Evolutionary conservation across 2,797 vertebrate genomes (phyloP).

Genomic region (Sebastes miniatus): DNA sequence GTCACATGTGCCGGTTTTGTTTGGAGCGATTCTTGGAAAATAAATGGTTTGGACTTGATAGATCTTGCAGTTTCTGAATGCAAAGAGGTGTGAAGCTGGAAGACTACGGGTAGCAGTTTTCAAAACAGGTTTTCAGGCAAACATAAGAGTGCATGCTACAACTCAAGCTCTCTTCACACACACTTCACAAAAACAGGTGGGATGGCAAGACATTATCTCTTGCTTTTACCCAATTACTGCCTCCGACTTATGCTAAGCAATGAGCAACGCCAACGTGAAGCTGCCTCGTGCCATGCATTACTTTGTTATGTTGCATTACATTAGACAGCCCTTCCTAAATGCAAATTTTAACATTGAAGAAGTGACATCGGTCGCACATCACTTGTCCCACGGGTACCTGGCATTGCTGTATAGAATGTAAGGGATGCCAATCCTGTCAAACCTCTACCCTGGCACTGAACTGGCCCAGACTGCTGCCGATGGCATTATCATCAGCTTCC

Average conservation of each 20-base stretch:
- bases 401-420: conserved; percentile 30
- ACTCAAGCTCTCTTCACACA: neutral
- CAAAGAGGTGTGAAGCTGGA: neutral
- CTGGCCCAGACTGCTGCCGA: conserved; percentile 56
- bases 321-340: conserved; percentile 31
- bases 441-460: conserved; percentile 54
- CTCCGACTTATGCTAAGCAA: conserved; percentile 6
- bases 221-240: conserved; percentile 28
- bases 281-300: neutral
- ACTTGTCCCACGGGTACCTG: conserved; percentile 49
- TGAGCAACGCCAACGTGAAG: neutral
- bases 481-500: conserved; percentile 59
- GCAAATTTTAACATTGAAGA: conserved; percentile 38
- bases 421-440: conserved; percentile 46
- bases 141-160: neutral
- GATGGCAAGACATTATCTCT: conserved; percentile 21
- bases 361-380: conserved; percentile 41
- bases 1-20: conserved; percentile 15
- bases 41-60: conserved; percentile 15
- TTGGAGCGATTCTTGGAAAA: conserved; percentile 11
- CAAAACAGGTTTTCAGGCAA: neutral
- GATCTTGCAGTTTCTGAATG: neutral
- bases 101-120: neutral
- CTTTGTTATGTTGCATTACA: conserved; percentile 20
- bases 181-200: conserved; percentile 25